Evolutionary conservation across 2,797 vertebrate species (phyloP).

Genomic region (Lates japonicus): DNA sequence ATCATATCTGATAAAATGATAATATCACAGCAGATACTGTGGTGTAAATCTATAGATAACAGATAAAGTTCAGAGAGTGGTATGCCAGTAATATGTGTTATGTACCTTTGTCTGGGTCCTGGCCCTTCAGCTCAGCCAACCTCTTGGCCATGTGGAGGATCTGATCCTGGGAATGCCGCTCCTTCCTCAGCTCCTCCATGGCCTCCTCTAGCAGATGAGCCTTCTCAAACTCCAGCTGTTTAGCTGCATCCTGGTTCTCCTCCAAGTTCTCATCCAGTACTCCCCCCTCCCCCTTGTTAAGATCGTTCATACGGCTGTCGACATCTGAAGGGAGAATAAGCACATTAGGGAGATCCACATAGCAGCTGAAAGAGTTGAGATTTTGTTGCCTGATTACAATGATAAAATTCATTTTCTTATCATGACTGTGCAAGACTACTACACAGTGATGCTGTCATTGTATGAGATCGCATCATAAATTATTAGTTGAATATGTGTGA

Average conservation of each 20-base stretch:
- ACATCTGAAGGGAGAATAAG: conserved; percentile 47
- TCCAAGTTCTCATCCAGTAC: conserved; percentile 83
- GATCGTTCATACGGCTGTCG: conserved; percentile 88
- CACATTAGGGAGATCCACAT: neutral
- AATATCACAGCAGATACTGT: neutral
- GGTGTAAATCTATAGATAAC: neutral
- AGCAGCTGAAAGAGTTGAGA: neutral
- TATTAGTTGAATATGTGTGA: neutral
- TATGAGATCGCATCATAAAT: neutral
- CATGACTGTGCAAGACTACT: neutral
- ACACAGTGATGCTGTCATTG: conserved; percentile 1
- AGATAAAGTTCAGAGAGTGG: neutral
- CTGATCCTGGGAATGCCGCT: conserved; percentile 89
- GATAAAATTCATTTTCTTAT: neutral
- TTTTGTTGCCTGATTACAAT: neutral
- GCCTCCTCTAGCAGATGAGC: conserved; percentile 90
- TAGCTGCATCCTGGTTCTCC: conserved; percentile 72
- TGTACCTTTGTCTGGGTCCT: conserved; percentile 92
- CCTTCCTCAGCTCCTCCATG: conserved; percentile 89
- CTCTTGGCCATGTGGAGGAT: conserved; percentile 91
- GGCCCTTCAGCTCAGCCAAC: conserved; percentile 90
- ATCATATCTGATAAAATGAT: conserved; percentile 3
- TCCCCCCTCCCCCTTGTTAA: conserved; percentile 84
- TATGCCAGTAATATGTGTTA: neutral
- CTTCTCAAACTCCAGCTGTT: conserved; percentile 90